Percentiles rank a stretch among this genome's conserved stretches.
phyloP scores from a whole-genome alignment of 1,140 invertebrate genomes.

The Lineus longissimus region DNA sequence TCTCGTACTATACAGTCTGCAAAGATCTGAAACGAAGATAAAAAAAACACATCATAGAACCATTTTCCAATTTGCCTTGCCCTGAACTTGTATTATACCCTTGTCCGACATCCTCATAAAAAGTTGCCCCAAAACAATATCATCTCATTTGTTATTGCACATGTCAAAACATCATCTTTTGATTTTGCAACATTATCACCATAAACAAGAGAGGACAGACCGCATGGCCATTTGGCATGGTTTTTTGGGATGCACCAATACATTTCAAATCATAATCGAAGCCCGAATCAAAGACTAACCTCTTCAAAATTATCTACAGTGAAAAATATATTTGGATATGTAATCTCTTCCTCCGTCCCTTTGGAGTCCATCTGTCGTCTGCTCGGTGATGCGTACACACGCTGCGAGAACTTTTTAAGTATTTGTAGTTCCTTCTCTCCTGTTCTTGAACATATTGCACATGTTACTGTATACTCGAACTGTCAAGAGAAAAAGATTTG shows the following conservation, averaged over 20 bases:
- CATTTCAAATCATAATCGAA: too few relatives aligned
- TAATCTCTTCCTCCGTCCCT: slow-evolving; percentile 96
- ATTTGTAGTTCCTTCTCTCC: slow-evolving; percentile 95
- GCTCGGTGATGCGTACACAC: slow-evolving; percentile 95
- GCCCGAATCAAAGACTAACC: slow-evolving; percentile 56
- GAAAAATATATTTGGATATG: slow-evolving; percentile 98
- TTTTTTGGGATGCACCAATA: too few relatives aligned
- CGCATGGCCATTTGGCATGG: too few relatives aligned
- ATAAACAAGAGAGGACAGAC: too few relatives aligned
- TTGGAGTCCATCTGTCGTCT: slow-evolving; percentile 95
- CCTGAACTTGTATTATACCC: too few relatives aligned
- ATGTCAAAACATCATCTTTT: too few relatives aligned
- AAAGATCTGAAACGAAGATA: slow-evolving; percentile 67
- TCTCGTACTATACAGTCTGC: slow-evolving; percentile 88
- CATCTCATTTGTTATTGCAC: too few relatives aligned
- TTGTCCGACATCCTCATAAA: too few relatives aligned
- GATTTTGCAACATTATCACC: too few relatives aligned
- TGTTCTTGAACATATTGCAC: slow-evolving; percentile 95
- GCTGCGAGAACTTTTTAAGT: slow-evolving; percentile 84
- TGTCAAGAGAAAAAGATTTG: slow-evolving; percentile 30
- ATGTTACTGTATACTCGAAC: slow-evolving; percentile 94
- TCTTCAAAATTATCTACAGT: slow-evolving; percentile 99
- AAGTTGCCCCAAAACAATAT: too few relatives aligned
- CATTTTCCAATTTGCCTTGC: too few relatives aligned
- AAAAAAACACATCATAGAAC: slow-evolving; percentile 7